Evolutionary conservation across 1,140 invertebrate genomes (phyloP).

Genomic region (Dermatophagoides farinae): DNA sequence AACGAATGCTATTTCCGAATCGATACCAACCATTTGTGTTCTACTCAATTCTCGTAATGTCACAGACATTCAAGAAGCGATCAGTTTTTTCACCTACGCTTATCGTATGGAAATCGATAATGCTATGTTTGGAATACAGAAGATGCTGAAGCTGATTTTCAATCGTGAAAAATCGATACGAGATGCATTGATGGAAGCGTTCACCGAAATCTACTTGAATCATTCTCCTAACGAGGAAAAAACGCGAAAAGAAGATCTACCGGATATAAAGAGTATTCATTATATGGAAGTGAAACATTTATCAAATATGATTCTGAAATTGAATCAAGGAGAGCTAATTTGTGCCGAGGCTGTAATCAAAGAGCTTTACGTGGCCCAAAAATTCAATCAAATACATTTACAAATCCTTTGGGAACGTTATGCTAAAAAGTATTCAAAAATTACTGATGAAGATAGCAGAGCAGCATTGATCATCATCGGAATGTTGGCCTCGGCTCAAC

Average conservation of each 20-base stretch:
- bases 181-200: constrained; percentile 39
- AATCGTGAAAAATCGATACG: constrained; percentile 40
- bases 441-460: constrained; percentile 40
- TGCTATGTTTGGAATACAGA: constrained; percentile 42
- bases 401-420: constrained; percentile 61
- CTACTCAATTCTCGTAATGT: constrained; percentile 49
- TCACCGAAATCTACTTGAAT: constrained; percentile 36
- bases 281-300: constrained; percentile 38
- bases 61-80: constrained; percentile 57
- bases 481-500: constrained; percentile 39
- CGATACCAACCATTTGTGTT: constrained; percentile 44
- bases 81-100: constrained; percentile 58
- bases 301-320: constrained; percentile 34
- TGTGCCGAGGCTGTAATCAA: constrained; percentile 49
- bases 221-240: not conserved
- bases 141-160: constrained; percentile 54
- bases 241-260: not conserved
- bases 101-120: constrained; percentile 52
- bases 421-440: constrained; percentile 46
- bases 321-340: constrained; percentile 38
- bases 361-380: constrained; percentile 32
- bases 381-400: constrained; percentile 32
- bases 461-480: constrained; percentile 46
- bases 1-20: constrained; percentile 15
- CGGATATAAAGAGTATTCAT: constrained; percentile 26